These are phyloP conservation scores for Clitarchus hookeri DNA, from an alignment of 2,888 invertebrate genomes.

Conservation along the genomic window DNA sequence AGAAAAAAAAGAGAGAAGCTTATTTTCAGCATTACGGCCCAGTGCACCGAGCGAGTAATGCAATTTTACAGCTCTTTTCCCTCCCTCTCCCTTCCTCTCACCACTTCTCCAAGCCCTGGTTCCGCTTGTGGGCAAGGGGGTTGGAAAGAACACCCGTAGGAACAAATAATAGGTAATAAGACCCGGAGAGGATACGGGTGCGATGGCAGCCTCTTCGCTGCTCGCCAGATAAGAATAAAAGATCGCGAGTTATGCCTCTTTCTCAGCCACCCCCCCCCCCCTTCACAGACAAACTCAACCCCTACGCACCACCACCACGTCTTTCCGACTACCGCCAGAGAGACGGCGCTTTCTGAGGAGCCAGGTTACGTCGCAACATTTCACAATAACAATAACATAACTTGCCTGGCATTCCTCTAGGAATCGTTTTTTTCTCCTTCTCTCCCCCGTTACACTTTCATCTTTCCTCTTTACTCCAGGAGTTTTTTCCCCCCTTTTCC, in stretches of 20 bases:
- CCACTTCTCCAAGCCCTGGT: neutral
- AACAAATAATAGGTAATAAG: conserved; percentile 28
- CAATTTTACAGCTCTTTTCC: conserved; percentile 20
- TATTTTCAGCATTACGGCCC: conserved; percentile 14
- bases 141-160: neutral
- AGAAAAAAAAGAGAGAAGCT: neutral
- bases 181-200: neutral
- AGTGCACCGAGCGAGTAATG: conserved; percentile 19
- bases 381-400: conserved; percentile 27
- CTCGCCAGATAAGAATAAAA: conserved; percentile 23
- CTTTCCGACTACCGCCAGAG: neutral
- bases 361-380: conserved; percentile 24
- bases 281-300: neutral
- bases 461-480: neutral
- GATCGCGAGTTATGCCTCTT: conserved; percentile 1
- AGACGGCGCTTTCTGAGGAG: neutral
- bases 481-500: neutral
- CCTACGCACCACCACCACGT: neutral
- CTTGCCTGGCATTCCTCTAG: conserved; percentile 12
- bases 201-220: conserved; percentile 7
- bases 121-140: neutral
- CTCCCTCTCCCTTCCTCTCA: neutral
- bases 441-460: neutral
- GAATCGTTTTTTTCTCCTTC: neutral
- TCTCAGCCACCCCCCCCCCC: neutral